phyloP scores from a whole-genome alignment of 2,888 invertebrate species.

The Synergus gifuensis region DNA sequence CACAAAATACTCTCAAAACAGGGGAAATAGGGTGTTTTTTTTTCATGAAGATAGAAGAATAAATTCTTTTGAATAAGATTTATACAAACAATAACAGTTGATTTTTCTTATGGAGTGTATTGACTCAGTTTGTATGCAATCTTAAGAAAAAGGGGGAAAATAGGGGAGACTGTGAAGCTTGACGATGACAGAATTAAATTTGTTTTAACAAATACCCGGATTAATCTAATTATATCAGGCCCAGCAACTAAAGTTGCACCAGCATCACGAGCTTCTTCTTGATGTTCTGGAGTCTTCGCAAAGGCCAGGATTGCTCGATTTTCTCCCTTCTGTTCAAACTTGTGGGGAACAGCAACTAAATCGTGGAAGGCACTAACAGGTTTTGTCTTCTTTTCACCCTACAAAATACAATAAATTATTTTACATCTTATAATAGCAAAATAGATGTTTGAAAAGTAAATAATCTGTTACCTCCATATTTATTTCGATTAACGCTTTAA shows the following conservation, averaged over 20 bases:
- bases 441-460: not conserved
- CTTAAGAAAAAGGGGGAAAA: no score
- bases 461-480: slow-evolving; percentile 83
- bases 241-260: slow-evolving; percentile 89
- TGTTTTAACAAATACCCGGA: slow-evolving; percentile 80
- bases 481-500: slow-evolving; percentile 87
- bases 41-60: no score
- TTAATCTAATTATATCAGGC: slow-evolving; percentile 85
- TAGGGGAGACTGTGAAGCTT: no score
- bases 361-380: slow-evolving; percentile 85
- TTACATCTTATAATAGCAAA: not conserved
- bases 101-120: no score
- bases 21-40: no score
- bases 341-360: slow-evolving; percentile 84
- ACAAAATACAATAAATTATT: slow-evolving; percentile 30
- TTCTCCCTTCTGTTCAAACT: slow-evolving; percentile 83
- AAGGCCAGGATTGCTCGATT: slow-evolving; percentile 86
- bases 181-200: not conserved
- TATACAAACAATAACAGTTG: no score
- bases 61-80: no score
- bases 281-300: slow-evolving; percentile 83
- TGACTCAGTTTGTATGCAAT: no score
- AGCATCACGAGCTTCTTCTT: slow-evolving; percentile 82
- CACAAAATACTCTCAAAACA: no score
- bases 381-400: slow-evolving; percentile 79